Evolutionary conservation across 2,113 vertebrate species (phyloP).

Genomic region (Takifugu bimaculatus): DNA sequence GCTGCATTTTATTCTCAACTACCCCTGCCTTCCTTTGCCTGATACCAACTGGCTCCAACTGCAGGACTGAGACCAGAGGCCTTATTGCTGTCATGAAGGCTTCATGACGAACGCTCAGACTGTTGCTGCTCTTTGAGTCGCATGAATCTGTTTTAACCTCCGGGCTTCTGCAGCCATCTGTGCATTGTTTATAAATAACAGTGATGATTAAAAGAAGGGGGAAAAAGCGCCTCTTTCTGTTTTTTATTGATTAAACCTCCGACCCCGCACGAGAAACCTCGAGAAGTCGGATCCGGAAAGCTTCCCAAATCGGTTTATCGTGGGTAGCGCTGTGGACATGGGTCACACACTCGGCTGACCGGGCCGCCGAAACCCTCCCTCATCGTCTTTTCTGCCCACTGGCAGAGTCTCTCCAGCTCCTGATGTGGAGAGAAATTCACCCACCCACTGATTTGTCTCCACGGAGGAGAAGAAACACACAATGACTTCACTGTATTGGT

Average conservation of each 20-base stretch:
- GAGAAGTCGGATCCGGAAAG: constrained; percentile 11
- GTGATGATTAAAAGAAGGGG: no score
- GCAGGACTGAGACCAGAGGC: constrained; percentile 7
- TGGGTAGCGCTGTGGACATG: constrained; percentile 9
- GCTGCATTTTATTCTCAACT: constrained; percentile 10
- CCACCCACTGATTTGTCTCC: not conserved
- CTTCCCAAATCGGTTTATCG: not conserved
- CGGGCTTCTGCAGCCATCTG: constrained; percentile 29
- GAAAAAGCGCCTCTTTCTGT: no score
- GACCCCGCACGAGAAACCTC: not conserved
- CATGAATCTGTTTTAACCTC: constrained; percentile 17
- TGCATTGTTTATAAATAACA: not conserved
- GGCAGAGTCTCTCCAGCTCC: not conserved
- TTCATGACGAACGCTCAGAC: not conserved
- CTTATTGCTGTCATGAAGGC: not conserved
- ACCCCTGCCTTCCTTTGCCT: no score
- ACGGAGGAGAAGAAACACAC: not conserved
- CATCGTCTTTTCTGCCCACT: constrained; percentile 2
- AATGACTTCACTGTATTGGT: not conserved
- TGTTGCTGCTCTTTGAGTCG: constrained; percentile 11
- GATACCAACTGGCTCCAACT: not conserved
- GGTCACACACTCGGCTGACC: constrained; percentile 5
- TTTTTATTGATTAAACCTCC: not conserved
- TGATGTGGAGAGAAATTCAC: not conserved
- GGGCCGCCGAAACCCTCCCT: not conserved